Evolutionary conservation across 2,113 vertebrate species (phyloP).

Genomic region (Hemiprocne comata): DNA sequence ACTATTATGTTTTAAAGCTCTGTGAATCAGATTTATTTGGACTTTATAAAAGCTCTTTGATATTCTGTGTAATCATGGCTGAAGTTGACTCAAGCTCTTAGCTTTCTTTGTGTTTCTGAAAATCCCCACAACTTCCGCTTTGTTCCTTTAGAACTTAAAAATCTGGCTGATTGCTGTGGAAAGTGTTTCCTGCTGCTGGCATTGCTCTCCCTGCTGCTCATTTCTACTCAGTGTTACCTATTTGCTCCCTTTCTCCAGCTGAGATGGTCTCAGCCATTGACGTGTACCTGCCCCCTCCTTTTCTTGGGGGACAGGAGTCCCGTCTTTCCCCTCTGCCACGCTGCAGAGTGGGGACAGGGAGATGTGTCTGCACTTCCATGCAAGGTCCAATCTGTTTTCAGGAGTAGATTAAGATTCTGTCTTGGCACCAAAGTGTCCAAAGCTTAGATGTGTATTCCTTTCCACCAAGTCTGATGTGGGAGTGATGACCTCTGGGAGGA

Average conservation of each 20-base stretch:
- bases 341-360: neutral
- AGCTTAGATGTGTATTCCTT: fast-evolving
- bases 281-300: fast-evolving
- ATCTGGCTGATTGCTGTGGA: neutral
- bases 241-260: neutral
- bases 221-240: neutral
- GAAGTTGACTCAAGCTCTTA: neutral
- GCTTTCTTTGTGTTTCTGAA: neutral
- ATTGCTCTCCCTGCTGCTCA: neutral
- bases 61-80: neutral
- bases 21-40: neutral
- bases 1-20: neutral
- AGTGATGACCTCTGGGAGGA: neutral
- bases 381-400: neutral
- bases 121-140: neutral
- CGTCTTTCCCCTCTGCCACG: fast-evolving
- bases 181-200: neutral
- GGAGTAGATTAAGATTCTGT: too few relatives aligned
- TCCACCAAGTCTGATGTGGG: neutral
- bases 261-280: neutral
- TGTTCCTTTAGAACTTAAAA: neutral
- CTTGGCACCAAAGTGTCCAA: neutral
- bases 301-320: neutral
- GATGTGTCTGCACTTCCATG: neutral
- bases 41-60: neutral